A percentile compares a stretch with the other conserved stretches of the same genome.
phyloP scores from a whole-genome alignment of 2,113 vertebrate species.

The Sinosuthora webbiana region DNA sequence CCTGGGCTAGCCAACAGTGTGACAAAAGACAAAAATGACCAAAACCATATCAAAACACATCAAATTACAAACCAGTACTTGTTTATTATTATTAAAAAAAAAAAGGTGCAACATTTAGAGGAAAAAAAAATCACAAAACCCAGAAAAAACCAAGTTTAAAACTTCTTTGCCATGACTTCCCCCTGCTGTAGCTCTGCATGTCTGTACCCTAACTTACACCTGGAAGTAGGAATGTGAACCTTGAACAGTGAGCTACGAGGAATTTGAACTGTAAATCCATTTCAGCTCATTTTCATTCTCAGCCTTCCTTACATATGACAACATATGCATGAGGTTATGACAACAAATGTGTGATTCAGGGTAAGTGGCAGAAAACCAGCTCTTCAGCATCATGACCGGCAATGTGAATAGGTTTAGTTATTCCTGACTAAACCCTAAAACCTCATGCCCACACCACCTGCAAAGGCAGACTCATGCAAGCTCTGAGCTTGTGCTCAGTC shows the following conservation, averaged over 20 bases:
- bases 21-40: neutral
- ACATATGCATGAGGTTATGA: neutral
- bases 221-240: neutral
- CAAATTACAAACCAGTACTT: neutral
- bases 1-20: neutral
- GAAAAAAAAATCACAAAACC: neutral
- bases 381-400: neutral
- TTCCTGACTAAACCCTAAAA: neutral
- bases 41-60: neutral
- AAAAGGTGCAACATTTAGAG: neutral
- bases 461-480: neutral
- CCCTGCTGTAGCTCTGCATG: neutral
- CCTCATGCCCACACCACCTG: neutral
- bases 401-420: neutral
- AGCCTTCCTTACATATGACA: neutral
- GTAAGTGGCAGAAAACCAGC: neutral
- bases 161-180: neutral
- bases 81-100: neutral
- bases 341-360: neutral
- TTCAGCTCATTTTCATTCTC: neutral
- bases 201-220: neutral
- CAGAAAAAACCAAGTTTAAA: fast-evolving
- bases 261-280: neutral
- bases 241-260: neutral
- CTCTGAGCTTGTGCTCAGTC: neutral